phyloP scores from a whole-genome alignment of 2,888 invertebrate genomes.

The Diploptera punctata region DNA sequence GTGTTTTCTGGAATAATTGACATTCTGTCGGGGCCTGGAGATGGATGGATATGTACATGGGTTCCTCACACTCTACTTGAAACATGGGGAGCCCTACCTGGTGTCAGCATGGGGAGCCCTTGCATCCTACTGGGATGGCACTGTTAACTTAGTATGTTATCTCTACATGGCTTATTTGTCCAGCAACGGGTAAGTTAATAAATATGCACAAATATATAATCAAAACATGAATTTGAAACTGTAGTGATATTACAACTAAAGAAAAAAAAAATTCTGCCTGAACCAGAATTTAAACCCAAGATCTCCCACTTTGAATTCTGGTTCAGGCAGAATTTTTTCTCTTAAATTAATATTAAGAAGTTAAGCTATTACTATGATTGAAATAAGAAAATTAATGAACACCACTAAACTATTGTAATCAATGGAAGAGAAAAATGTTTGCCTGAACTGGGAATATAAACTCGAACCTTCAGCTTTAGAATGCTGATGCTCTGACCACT shows the following conservation, averaged over 20 bases:
- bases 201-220: neutral
- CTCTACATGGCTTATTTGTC: slow-evolving; percentile 2
- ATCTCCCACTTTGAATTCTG: no score
- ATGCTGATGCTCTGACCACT: no score
- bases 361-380: no score
- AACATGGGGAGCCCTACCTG: slow-evolving; percentile 22
- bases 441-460: no score
- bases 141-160: neutral
- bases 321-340: no score
- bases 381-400: no score
- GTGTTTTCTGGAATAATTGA: slow-evolving; percentile 6
- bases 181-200: slow-evolving; percentile 22
- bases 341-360: no score
- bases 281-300: no score
- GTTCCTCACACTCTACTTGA: neutral
- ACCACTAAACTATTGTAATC: no score
- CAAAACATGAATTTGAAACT: neutral
- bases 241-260: neutral
- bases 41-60: neutral
- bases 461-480: no score
- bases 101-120: slow-evolving; percentile 18
- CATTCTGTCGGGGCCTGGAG: slow-evolving; percentile 12
- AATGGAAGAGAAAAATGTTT: no score
- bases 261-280: no score
- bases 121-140: slow-evolving; percentile 15